Conservation (phyloP, 1,140 invertebrate genomes). For the Arctopsyche grandis region DNA sequence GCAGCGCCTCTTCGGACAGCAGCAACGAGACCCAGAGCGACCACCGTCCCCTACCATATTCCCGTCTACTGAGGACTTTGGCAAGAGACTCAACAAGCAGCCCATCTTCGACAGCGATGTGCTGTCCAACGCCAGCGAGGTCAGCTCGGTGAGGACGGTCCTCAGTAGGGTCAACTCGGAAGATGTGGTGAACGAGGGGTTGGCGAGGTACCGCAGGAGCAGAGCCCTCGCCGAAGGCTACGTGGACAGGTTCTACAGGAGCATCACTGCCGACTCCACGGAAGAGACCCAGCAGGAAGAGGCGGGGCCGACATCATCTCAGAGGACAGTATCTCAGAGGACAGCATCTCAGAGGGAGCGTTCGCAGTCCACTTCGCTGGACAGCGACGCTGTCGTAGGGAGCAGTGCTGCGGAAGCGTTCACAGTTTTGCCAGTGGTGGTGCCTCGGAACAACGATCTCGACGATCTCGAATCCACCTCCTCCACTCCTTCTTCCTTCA, state of each 20-base stretch:
- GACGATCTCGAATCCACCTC: slow-evolving; percentile 20
- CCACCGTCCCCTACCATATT: slow-evolving; percentile 47
- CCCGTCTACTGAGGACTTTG: slow-evolving; percentile 50
- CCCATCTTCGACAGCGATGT: slow-evolving; percentile 43
- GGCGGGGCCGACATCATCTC: background rate
- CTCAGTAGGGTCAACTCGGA: slow-evolving; percentile 32
- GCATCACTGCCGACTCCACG: slow-evolving; percentile 30
- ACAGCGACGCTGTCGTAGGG: slow-evolving; percentile 15
- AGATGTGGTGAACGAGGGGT: background rate
- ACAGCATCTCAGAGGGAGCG: slow-evolving; percentile 12
- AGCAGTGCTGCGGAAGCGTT: slow-evolving; percentile 11
- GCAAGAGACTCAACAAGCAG: slow-evolving; percentile 36
- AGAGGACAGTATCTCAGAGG: background rate
- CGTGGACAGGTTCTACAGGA: slow-evolving; percentile 50
- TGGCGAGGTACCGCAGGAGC: slow-evolving; percentile 44
- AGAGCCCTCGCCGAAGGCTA: slow-evolving; percentile 44
- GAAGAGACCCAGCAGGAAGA: background rate
- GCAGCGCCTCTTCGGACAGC: slow-evolving; percentile 47
- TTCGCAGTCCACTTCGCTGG: slow-evolving; percentile 5
- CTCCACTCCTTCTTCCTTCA: slow-evolving; percentile 27
- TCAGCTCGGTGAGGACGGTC: slow-evolving; percentile 43
- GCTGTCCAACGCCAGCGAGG: slow-evolving; percentile 46
- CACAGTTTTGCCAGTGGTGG: slow-evolving; percentile 14
- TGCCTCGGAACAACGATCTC: background rate
- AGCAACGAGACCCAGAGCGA: slow-evolving; percentile 30